Percentiles rank a stretch among this genome's conserved stretches.
Evolutionary conservation across 2,113 vertebrate genomes (phyloP).

Genomic region (Hystrix brachyura): DNA sequence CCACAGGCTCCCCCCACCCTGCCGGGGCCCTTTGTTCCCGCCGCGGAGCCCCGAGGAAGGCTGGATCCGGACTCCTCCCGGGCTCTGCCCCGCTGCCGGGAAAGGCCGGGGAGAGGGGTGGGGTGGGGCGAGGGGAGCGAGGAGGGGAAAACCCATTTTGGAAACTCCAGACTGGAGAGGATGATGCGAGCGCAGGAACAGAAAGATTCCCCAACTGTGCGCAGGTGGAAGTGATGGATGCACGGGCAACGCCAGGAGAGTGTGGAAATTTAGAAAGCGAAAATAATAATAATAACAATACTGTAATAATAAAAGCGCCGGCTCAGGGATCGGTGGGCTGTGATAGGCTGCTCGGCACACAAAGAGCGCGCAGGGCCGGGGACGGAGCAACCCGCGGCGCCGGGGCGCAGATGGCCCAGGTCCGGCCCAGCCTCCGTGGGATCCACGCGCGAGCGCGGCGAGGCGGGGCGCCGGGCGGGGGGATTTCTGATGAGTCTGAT

Average conservation of each 20-base stretch:
- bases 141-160: constrained; percentile 38
- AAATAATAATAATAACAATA: neutral
- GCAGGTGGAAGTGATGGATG: constrained; percentile 72
- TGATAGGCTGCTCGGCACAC: constrained; percentile 79
- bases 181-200: constrained; percentile 20
- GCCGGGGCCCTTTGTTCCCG: constrained; percentile 76
- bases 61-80: constrained; percentile 49
- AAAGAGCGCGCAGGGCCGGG: constrained; percentile 79
- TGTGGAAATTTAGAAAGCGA: constrained; percentile 65
- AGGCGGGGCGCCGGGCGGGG: constrained; percentile 82
- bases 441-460: constrained; percentile 85
- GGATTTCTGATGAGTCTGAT: constrained; percentile 90
- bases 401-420: constrained; percentile 83
- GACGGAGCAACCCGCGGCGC: constrained; percentile 76
- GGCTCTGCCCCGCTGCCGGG: neutral
- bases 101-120: neutral
- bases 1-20: neutral
- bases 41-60: neutral
- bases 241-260: constrained; percentile 66
- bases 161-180: constrained; percentile 71
- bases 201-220: constrained; percentile 68
- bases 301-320: neutral
- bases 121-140: neutral
- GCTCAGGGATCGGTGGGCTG: constrained; percentile 75
- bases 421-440: constrained; percentile 81